Conservation (phyloP, 1,140 invertebrate genomes). For the Lordiphosa collinella region DNA sequence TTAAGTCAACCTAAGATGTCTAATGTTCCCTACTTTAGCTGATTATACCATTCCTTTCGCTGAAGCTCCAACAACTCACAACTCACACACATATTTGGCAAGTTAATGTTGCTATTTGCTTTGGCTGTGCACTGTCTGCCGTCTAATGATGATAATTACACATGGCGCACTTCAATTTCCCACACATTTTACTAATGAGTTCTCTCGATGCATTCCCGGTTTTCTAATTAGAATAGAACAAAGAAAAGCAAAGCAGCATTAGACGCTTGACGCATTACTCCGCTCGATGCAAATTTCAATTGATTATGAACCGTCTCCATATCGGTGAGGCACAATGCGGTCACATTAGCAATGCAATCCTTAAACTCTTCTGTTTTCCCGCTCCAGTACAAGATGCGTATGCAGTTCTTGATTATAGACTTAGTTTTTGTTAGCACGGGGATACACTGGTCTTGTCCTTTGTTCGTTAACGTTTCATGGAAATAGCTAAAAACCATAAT, state of each 20-base stretch:
- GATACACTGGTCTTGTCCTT: not conserved
- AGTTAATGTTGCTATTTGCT: constrained; percentile 59
- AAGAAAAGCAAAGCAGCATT: not conserved
- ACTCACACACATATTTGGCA: constrained; percentile 50
- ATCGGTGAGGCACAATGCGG: no score
- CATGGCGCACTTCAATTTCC: constrained; percentile 14
- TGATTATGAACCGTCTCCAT: no score
- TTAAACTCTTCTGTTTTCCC: no score
- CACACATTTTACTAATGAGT: constrained; percentile 51
- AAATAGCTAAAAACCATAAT: not conserved
- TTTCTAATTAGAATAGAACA: constrained; percentile 54
- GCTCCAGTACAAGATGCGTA: not conserved
- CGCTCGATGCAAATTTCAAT: no score
- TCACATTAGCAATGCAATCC: no score
- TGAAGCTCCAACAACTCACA: constrained; percentile 22
- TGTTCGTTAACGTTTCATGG: not conserved
- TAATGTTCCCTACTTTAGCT: not conserved
- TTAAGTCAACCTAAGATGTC: not conserved
- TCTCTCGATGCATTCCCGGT: not conserved
- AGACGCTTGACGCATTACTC: not conserved
- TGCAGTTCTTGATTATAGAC: not conserved
- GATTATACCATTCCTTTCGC: not conserved
- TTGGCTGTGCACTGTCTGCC: constrained; percentile 37
- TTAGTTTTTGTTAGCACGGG: not conserved
- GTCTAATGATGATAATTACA: constrained; percentile 68